Base-by-base conservation (phyloP, 2,113 vertebrate species). In the Malurus alboscapulatus region DNA sequence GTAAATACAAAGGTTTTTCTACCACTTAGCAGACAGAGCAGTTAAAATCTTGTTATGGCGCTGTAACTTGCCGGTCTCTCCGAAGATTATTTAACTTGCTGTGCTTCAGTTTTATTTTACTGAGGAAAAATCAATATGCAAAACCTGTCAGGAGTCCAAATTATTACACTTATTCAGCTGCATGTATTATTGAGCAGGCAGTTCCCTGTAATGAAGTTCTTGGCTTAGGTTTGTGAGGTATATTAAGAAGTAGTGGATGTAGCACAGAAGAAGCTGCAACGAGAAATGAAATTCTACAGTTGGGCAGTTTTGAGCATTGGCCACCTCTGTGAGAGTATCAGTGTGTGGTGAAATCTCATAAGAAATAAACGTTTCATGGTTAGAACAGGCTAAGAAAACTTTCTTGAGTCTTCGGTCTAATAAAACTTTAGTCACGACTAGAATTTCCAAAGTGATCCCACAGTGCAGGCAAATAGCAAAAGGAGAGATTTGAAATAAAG, bases 41-140 rank as follows among this genome's bases (percentile, higher is more conserved):
- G 18, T 74, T 92, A 95, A 91, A 82, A 84, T 58, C 44, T 86
- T 77, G 29, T 82, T 91, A 36, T 10, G 51, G 22, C 34, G 17
- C 26, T 66, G 34, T 73, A 92, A 75, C 66, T 72, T 82, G 69
- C 71, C 87, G 0, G 0, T 57, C 54, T 68, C 20, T 87, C 91
- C 82, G 75, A 62, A 59, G 86, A 86, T 63, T 57, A 93, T 92
- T 96, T 91, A 94, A 94, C 90, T 90, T 55, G 36, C 65, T 92
- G 58, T 30, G 61, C 58, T 71, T 77, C 57, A 30, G 72, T 90
- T 89, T 92, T 90, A 88, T 88, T 91, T 96, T 92, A 90, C 90
- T 93, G 91, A 94, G 79, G 87, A 95, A 96, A 96, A 96, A 96
- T 94, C 93, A 88, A 96, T 95, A 88, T 90, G 72, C 71, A 90